phyloP scores from a whole-genome alignment of 35 echinoderm and acorn worm species.

The Heliocidaris tuberculata region DNA sequence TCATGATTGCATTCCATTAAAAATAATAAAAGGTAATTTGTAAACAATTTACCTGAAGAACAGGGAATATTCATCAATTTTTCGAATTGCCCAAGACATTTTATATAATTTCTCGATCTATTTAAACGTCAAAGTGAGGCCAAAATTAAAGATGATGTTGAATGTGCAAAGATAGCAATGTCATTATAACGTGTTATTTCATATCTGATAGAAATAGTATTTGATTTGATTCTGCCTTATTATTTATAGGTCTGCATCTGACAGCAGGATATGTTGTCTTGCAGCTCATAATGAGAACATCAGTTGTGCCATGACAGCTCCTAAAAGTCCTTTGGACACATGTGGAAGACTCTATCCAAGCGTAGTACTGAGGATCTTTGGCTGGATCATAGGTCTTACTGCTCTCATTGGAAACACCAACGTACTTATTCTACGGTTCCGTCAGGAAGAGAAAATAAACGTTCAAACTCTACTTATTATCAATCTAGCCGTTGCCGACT shows the following conservation, averaged over 20 bases:
- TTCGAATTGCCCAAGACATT: too few relatives aligned
- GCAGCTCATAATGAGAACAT: not conserved
- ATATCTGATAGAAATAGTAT: too few relatives aligned
- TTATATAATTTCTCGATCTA: too few relatives aligned
- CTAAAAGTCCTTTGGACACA: conserved; percentile 37
- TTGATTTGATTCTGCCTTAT: not conserved
- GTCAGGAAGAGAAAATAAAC: not conserved
- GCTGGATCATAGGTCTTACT: conserved; percentile 78
- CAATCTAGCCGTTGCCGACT: conserved; percentile 81
- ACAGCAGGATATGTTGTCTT: conserved; percentile 51
- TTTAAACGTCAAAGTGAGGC: too few relatives aligned
- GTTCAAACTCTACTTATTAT: conserved; percentile 51
- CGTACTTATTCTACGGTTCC: conserved; percentile 61
- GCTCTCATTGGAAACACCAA: conserved; percentile 75
- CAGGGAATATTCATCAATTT: too few relatives aligned
- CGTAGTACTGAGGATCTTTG: conserved; percentile 52
- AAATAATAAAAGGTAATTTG: too few relatives aligned
- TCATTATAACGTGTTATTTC: too few relatives aligned
- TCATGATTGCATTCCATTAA: too few relatives aligned
- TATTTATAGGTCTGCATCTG: conserved; percentile 12
- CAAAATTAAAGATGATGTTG: too few relatives aligned
- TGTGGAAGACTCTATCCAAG: conserved; percentile 59
- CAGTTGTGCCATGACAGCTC: conserved; percentile 23
- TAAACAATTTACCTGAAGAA: too few relatives aligned
- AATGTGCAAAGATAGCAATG: too few relatives aligned